These are phyloP conservation scores for Ladona fulva DNA, from an alignment of 1,140 invertebrate genomes.

Conservation along the genomic window DNA sequence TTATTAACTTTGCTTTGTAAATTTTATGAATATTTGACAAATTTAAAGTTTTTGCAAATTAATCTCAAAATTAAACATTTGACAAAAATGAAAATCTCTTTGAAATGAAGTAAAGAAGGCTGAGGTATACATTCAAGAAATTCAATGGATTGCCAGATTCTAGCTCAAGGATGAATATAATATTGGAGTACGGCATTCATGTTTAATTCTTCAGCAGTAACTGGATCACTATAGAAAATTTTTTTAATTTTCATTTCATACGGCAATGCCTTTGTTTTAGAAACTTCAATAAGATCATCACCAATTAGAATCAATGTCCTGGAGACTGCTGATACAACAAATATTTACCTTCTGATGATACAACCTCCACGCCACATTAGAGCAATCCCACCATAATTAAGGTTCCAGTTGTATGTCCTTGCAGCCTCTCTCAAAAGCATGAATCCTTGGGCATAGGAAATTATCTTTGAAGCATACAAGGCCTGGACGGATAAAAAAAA, in stretches of 20 bases:
- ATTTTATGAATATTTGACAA: no score
- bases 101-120: no score
- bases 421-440: slow-evolving; percentile 96
- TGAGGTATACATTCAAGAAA: no score
- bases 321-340: not conserved
- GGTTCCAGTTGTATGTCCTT: slow-evolving; percentile 80
- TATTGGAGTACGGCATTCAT: no score
- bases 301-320: slow-evolving; percentile 11
- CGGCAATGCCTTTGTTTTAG: slow-evolving; percentile 13
- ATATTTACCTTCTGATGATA: slow-evolving; percentile 79
- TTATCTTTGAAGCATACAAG: slow-evolving; percentile 95
- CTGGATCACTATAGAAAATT: not conserved
- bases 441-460: slow-evolving; percentile 98
- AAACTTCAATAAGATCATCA: not conserved
- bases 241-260: not conserved
- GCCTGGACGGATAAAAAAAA: slow-evolving; percentile 47
- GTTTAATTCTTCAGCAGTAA: no score
- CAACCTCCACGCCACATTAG: slow-evolving; percentile 99
- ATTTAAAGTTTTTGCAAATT: no score
- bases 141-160: no score
- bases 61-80: no score
- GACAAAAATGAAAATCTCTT: no score
- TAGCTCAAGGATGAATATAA: no score
- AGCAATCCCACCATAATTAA: slow-evolving; percentile 97
- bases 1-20: no score